Evolutionary conservation across 2,113 vertebrate genomes (phyloP).

Genomic region (Numida meleagris): DNA sequence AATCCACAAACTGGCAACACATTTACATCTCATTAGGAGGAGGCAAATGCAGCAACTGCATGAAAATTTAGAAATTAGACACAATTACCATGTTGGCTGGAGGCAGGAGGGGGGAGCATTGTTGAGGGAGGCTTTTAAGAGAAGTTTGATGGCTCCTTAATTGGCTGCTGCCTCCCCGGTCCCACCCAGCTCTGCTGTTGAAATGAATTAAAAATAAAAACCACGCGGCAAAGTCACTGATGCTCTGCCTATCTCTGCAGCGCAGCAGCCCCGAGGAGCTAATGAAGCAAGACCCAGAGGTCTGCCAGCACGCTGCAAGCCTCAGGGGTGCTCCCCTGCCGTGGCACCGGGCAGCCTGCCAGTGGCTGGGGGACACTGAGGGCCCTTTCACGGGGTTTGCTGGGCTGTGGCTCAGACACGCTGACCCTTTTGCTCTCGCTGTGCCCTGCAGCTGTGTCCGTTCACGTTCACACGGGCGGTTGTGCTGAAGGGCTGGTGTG

Average conservation of each 20-base stretch:
- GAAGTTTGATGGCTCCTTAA: constrained; percentile 68
- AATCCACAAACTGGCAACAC: constrained; percentile 76
- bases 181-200: constrained; percentile 14
- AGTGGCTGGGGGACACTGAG: not conserved
- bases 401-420: rapidly evolving
- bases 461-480: rapidly evolving
- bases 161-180: constrained; percentile 49
- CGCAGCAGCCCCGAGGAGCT: not conserved
- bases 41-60: constrained; percentile 76
- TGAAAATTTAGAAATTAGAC: constrained; percentile 82
- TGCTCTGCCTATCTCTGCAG: not conserved
- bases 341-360: not conserved
- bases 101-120: constrained; percentile 41
- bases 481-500: not conserved
- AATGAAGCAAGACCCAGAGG: not conserved
- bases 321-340: not conserved
- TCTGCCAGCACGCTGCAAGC: not conserved
- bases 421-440: not conserved
- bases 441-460: not conserved
- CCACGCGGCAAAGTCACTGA: not conserved
- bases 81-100: constrained; percentile 77
- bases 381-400: not conserved
- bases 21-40: constrained; percentile 82
- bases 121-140: constrained; percentile 54
- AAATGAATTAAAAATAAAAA: not conserved